These are phyloP conservation scores for Cherax destructor DNA, from an alignment of 1,140 invertebrate species.

Conservation along the genomic window DNA sequence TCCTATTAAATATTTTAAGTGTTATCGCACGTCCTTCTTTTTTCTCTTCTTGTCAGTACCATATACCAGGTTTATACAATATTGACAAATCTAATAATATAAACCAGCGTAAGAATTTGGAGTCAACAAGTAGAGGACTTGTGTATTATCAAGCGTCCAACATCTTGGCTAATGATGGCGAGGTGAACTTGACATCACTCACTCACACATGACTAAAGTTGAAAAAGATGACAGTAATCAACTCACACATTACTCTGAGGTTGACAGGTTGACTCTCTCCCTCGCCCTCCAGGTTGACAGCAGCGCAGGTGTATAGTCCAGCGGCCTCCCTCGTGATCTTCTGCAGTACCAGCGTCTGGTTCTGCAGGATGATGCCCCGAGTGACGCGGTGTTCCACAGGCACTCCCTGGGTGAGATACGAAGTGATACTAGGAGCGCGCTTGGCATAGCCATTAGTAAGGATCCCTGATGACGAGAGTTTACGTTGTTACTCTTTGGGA, in stretches of 20 bases:
- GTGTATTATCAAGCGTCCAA: too few relatives aligned
- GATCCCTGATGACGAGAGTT: neutral
- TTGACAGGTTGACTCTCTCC: conserved; percentile 77
- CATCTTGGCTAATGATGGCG: too few relatives aligned
- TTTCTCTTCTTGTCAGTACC: too few relatives aligned
- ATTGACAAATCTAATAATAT: too few relatives aligned
- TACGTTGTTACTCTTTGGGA: too few relatives aligned
- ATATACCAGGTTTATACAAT: too few relatives aligned
- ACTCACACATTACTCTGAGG: conserved; percentile 77
- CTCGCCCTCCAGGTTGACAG: conserved; percentile 86
- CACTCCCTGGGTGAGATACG: conserved; percentile 69
- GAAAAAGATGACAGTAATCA: neutral
- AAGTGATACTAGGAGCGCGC: neutral
- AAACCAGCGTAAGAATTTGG: too few relatives aligned
- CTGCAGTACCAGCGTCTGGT: conserved; percentile 85
- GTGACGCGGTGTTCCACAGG: conserved; percentile 75
- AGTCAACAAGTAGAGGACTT: too few relatives aligned
- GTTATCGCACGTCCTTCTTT: too few relatives aligned
- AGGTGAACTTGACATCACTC: neutral
- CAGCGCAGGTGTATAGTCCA: conserved; percentile 88
- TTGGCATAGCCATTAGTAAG: neutral
- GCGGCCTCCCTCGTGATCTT: conserved; percentile 85
- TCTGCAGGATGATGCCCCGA: conserved; percentile 75
- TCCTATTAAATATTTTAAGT: too few relatives aligned
- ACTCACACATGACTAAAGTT: neutral